Base-by-base conservation (phyloP, 2,888 invertebrate species). In the Linnaemya vulpina region DNA sequence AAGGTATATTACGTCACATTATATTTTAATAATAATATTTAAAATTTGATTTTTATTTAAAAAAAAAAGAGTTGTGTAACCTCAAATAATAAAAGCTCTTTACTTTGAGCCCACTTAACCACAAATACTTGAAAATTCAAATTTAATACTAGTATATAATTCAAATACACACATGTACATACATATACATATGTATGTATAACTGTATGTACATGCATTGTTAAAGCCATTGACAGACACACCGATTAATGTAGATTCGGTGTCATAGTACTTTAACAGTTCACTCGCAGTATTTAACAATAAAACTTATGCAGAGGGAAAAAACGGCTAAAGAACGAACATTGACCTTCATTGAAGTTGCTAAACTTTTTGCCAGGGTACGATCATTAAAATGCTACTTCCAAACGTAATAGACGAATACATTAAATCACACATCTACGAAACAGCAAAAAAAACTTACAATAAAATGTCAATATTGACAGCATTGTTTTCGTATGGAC, bases 261-360 rank as follows among this genome's bases (percentile, higher is more conserved):
- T 22, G 43, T 17, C 46, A 40, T n/a, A 80, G 65, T 65, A 58
- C 68, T 81, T 81, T 43, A 74, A 74, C 51, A 80, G 71, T 76
- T 60, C 76, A n/a, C 46, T 46, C 4, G 46, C 11, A 71, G 76
- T 76, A 67, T 80, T 84, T 76, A 73, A 80, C 79, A 84, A 84
- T 68, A 73, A 77, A 78, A 53, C 5, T 55, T 35, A 25, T 25
- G 58, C 3, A 58, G 8, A 9, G 22, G 2, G 25, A 75, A 67
- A 53, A 49, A 13, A 51, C 63, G 49, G 58, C 58, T 60, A 82
- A 82, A 80, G 86, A 87, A 90, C 90, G 90, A 90, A 87, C 90
- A 90, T 90, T 90, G 90, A 90, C 90, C 90, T 90, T 90, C 90
- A 89, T 88, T 88, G 88, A 88, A 88, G 83, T 76, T 67, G 62